These are phyloP conservation scores for Sarcophaga variegata DNA, from an alignment of 2,888 invertebrate genomes.

Conservation along the genomic window DNA sequence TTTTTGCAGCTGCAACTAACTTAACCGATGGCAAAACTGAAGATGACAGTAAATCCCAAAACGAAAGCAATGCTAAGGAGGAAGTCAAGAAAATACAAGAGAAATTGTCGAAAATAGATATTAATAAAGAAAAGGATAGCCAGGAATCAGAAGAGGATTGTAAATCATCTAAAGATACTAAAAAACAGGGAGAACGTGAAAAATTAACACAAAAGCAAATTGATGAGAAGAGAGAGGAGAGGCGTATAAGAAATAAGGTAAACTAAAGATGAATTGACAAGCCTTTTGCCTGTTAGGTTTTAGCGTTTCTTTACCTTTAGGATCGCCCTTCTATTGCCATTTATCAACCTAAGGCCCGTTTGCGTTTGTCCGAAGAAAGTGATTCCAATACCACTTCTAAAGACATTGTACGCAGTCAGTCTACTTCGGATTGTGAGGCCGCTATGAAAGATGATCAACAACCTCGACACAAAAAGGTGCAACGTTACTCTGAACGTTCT, in stretches of 20 bases:
- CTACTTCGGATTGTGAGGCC: constrained; percentile 75
- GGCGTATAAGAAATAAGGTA: constrained; percentile 81
- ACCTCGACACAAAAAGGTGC: constrained; percentile 73
- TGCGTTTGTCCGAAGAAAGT: constrained; percentile 75
- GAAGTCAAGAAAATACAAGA: constrained; percentile 47
- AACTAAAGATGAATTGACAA: too few relatives aligned
- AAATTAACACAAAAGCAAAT: constrained; percentile 69
- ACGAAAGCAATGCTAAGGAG: constrained; percentile 42
- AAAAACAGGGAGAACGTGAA: constrained; percentile 70
- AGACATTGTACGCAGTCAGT: constrained; percentile 72
- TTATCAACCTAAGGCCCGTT: constrained; percentile 88
- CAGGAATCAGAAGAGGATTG: constrained; percentile 11
- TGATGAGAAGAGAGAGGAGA: constrained; percentile 74
- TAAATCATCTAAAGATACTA: background rate
- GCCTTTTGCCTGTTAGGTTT: too few relatives aligned
- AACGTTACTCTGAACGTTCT: constrained; percentile 76
- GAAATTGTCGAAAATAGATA: constrained; percentile 43
- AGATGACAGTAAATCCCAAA: background rate
- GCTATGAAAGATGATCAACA: constrained; percentile 73
- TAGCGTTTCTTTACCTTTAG: constrained; percentile 79
- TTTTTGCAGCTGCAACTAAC: constrained; percentile 72
- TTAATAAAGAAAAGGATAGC: constrained; percentile 20
- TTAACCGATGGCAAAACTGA: constrained; percentile 37
- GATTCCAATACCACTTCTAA: constrained; percentile 70
- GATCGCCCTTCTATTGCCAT: constrained; percentile 95